Percentiles rank a stretch among this genome's conserved stretches.
Conservation (phyloP, 2,113 vertebrate species). For the Psammodynastes pulverulentus region DNA sequence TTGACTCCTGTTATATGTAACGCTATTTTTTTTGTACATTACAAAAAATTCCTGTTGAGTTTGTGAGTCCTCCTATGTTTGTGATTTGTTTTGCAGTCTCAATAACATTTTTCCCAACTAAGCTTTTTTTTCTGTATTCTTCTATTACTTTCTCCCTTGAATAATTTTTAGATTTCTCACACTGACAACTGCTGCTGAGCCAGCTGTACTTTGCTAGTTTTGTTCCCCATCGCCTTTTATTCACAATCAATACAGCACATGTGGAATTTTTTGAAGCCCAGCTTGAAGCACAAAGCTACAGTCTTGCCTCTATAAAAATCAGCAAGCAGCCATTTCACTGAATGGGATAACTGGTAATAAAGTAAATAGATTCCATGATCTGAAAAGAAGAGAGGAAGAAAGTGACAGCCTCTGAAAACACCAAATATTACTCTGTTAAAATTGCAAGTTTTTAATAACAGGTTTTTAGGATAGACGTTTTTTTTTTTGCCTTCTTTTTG, state of each 20-base stretch:
- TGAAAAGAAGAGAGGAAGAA: not conserved
- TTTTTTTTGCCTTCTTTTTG: not conserved
- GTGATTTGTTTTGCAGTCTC: not conserved
- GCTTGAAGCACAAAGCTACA: slow-evolving; percentile 3
- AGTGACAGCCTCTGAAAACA: not conserved
- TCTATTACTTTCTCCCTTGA: slow-evolving; percentile 8
- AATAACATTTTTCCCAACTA: not conserved
- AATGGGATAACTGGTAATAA: not conserved
- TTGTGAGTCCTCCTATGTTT: not conserved
- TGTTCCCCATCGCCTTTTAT: slow-evolving; percentile 11
- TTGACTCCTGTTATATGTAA: not conserved
- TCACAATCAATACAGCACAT: slow-evolving; percentile 19
- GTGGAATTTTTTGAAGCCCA: not conserved
- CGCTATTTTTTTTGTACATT: not conserved
- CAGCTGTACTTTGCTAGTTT: slow-evolving; percentile 16
- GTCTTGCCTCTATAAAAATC: not conserved
- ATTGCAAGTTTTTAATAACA: not conserved
- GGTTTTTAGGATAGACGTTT: not conserved
- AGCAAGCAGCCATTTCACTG: not conserved
- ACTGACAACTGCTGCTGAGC: slow-evolving; percentile 28
- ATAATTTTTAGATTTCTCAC: slow-evolving; percentile 18
- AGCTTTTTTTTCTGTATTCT: not conserved
- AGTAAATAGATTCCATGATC: not conserved
- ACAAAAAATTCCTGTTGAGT: not conserved
- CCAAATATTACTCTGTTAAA: not conserved